Percentiles rank a stretch among this genome's conserved stretches.
Conservation (phyloP, 2,113 vertebrate species). For the Otus sunia region DNA sequence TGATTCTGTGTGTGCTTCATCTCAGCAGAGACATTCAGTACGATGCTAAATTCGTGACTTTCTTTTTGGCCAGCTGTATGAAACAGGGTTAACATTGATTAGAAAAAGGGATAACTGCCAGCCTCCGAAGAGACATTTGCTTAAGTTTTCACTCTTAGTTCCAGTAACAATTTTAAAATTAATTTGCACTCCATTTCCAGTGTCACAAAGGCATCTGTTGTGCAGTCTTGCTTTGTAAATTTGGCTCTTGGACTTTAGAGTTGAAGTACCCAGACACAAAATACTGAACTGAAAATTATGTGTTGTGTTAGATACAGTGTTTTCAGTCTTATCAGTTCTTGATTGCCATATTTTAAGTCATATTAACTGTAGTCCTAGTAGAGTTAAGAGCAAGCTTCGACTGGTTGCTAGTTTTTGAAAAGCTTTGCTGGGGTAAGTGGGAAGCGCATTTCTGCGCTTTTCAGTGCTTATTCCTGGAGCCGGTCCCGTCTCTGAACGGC, state of each 20-base stretch:
- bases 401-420: not conserved
- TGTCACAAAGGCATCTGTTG: not conserved
- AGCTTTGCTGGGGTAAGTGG: not conserved
- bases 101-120: not conserved
- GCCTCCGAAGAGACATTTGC: not conserved
- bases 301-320: rapidly evolving
- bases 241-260: not conserved
- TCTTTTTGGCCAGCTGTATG: not conserved
- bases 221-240: not conserved
- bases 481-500: not conserved
- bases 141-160: not conserved
- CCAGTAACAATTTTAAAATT: not conserved
- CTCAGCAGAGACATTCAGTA: not conserved
- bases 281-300: not conserved
- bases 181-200: not conserved
- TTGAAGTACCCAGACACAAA: not conserved
- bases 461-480: not conserved
- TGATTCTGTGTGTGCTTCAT: not conserved
- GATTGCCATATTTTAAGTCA: not conserved
- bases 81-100: not conserved
- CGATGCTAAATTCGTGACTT: not conserved
- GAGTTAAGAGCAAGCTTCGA: not conserved
- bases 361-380: not conserved
- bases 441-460: not conserved
- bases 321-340: not conserved